Base-by-base conservation (phyloP, 1,140 invertebrate species). In the Trinorchestia longiramus region DNA sequence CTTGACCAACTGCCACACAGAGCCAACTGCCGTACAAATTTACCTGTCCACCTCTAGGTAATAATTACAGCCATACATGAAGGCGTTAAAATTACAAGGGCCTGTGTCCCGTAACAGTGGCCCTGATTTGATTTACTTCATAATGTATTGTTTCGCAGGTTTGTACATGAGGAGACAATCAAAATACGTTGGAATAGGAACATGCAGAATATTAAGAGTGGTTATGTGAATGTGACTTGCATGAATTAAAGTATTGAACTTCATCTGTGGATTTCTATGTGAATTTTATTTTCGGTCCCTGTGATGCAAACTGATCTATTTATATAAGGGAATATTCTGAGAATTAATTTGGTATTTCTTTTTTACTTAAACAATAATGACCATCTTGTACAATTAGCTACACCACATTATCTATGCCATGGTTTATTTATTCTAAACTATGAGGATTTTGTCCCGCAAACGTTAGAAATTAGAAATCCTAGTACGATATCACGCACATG, bases 1-100 rank as follows among this genome's bases (percentile, higher is more conserved):
- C 92, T 94, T 94, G 92, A 94, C 92, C 92, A 94, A 94, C 92
- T 94, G 92, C 92, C 92, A 94, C 44, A 94, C 92, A 94, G 43
- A 94, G 92, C 44, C 92, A 94, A 94, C 92, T 94, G 1, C 44
- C 44, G 40, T 94, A 94, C 43, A 47, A 8, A 36, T n/a, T 43
- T 36, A 45, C 40, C 92, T 47, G 40, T 8, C 44, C 44, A 44
- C 44, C 92, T 94, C 92, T 43, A 8, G 44, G 92, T 44, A 45
- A 11, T 47, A 94, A 94, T 94, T 40, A 47, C 40, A 1, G 44
- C 40, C 43, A 19, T 40, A 44, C 43, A 40, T 19, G 40, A 45
- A 17, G 23, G 40, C 40, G 6, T n/a, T 47, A 94, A 43, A 44
- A n/a, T 94, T 94, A 40, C 44, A 47, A n/a, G 36, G 43, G 43